These are phyloP conservation scores for Mus musculus DNA, from an alignment of 2,113 vertebrate species.

Conservation along the genomic window GRCm39 chr5:67587501-67588000, in stretches of 20 bases:
- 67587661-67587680: neutral
- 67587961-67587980: neutral
- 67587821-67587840: neutral
- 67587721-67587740: neutral
- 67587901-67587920: neutral
- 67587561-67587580: neutral
- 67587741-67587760: neutral
- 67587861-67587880: neutral
- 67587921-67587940: neutral
- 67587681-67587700: neutral
- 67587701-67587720: neutral
- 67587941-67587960: neutral
- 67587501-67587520: neutral
- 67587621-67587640: neutral
- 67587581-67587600: neutral
- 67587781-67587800: neutral
- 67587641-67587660: neutral
- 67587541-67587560: neutral
- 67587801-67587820: neutral
- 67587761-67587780: neutral
- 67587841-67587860: neutral
- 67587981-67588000: too few relatives aligned
- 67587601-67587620: neutral
- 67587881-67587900: neutral
- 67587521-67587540: neutral